Percentiles rank a stretch among this genome's conserved stretches.
phyloP scores from a whole-genome alignment of 1,140 invertebrate species.

The Euura lappo region DNA sequence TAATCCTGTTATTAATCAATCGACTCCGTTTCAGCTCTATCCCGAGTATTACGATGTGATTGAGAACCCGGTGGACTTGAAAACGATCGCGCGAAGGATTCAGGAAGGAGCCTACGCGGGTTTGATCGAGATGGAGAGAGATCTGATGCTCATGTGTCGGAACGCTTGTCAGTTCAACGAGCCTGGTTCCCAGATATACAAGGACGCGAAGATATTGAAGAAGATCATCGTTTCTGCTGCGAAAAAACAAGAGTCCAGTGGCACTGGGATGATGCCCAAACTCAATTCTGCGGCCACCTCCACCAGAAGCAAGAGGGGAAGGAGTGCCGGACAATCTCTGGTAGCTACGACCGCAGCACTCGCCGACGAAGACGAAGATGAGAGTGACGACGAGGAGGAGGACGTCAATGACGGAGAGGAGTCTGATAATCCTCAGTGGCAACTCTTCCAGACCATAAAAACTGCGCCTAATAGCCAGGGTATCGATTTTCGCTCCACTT shows the following conservation, averaged over 20 bases:
- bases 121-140: constrained; percentile 86
- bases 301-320: constrained; percentile 61
- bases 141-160: constrained; percentile 88
- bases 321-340: constrained; percentile 56
- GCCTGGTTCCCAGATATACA: constrained; percentile 95
- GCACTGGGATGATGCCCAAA: constrained; percentile 39
- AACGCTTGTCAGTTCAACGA: constrained; percentile 98
- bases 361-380: constrained; percentile 64
- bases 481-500: constrained; percentile 37
- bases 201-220: constrained; percentile 89
- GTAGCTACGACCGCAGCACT: constrained; percentile 60
- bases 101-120: constrained; percentile 80
- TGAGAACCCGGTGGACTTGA: constrained; percentile 93
- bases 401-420: constrained; percentile 69
- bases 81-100: constrained; percentile 90
- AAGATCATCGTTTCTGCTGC: constrained; percentile 69
- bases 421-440: constrained; percentile 79
- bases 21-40: constrained; percentile 71
- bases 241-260: constrained; percentile 53
- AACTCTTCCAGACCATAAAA: constrained; percentile 78
- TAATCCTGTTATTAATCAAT: no score
- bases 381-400: constrained; percentile 69
- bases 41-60: constrained; percentile 98
- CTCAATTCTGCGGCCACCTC: constrained; percentile 48
- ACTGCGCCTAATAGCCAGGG: constrained; percentile 73